Percentiles rank a stretch among this genome's conserved stretches.
These are phyloP conservation scores for Ceryle rudis DNA, from an alignment of 2,797 vertebrate genomes.

Conservation along the genomic window DNA sequence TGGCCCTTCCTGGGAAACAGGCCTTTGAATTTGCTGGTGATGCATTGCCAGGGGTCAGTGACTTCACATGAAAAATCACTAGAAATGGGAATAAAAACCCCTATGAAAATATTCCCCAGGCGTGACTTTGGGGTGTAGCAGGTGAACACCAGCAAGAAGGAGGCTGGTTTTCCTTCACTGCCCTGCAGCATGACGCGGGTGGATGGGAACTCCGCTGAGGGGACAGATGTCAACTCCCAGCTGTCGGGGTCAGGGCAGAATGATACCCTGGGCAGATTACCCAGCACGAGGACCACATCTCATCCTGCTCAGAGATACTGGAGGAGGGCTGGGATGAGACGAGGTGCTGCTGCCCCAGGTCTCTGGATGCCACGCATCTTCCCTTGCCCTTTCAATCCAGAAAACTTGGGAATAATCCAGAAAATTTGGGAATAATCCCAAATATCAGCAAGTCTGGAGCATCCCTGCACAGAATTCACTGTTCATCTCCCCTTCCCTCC, in stretches of 20 bases:
- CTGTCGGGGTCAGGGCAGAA: neutral
- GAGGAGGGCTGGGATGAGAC: neutral
- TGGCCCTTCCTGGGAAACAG: neutral
- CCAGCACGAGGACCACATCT: accelerated
- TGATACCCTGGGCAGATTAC: neutral
- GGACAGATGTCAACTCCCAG: neutral
- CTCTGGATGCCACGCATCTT: neutral
- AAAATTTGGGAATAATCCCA: neutral
- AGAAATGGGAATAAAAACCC: neutral
- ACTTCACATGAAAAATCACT: neutral
- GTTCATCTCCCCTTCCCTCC: neutral
- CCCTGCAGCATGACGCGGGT: neutral
- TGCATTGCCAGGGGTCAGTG: no score
- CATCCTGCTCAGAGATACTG: accelerated
- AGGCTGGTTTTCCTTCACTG: neutral
- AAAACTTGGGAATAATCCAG: neutral
- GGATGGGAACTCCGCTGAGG: neutral
- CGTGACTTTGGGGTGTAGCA: neutral
- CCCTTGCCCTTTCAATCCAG: neutral
- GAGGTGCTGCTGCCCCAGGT: neutral
- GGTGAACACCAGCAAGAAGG: neutral
- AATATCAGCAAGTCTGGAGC: neutral
- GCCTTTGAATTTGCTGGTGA: neutral
- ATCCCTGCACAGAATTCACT: neutral
- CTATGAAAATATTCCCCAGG: neutral